phyloP scores from a whole-genome alignment of 2,113 vertebrate genomes.

The Silurus meridionalis region DNA sequence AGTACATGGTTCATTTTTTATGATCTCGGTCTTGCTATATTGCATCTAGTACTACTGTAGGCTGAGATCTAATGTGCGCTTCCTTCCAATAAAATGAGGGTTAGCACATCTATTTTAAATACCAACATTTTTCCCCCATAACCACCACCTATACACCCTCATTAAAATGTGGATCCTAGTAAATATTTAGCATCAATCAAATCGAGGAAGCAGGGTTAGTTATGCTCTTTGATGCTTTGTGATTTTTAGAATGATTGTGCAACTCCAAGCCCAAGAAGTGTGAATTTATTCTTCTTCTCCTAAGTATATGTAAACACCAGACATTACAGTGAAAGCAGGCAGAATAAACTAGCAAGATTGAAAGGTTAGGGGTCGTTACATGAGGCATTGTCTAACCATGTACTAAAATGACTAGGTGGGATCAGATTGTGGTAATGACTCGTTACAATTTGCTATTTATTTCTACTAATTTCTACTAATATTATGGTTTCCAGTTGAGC shows the following conservation, averaged over 20 bases:
- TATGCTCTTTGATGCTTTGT: neutral
- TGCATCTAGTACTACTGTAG: neutral
- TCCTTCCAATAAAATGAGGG: neutral
- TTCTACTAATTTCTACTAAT: neutral
- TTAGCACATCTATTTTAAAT: neutral
- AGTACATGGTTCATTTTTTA: neutral
- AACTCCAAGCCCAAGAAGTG: neutral
- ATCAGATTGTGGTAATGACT: neutral
- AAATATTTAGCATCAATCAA: neutral
- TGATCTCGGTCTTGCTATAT: neutral
- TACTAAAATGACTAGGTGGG: neutral
- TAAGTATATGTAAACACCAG: neutral
- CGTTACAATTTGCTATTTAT: neutral
- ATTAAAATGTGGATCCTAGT: neutral
- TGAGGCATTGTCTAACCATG: neutral
- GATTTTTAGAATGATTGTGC: neutral
- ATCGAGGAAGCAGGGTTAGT: neutral
- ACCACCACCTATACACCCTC: neutral
- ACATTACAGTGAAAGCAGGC: neutral
- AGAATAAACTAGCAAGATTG: neutral
- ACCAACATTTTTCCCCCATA: too few relatives aligned
- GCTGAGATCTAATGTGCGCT: neutral
- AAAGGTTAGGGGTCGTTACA: neutral
- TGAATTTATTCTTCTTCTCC: neutral
- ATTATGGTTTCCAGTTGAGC: neutral